These are phyloP conservation scores for Phyllostomus discolor DNA, from an alignment of 2,113 vertebrate genomes.

Conservation along the genomic window DNA sequence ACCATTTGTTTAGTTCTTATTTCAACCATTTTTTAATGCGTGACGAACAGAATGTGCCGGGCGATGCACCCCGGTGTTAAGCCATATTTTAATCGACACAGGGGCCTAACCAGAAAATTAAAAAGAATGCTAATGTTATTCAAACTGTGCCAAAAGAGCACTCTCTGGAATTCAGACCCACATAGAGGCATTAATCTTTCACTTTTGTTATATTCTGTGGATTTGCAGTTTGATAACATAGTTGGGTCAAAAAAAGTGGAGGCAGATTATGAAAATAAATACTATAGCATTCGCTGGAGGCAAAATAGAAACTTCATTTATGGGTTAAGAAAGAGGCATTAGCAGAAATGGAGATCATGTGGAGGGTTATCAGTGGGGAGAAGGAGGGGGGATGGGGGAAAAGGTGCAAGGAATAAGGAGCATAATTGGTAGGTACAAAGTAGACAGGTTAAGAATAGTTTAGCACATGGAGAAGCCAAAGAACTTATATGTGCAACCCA, in stretches of 20 bases:
- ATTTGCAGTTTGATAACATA: neutral
- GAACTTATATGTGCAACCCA: too few relatives aligned
- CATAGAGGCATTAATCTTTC: constrained; percentile 40
- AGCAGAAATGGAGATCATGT: too few relatives aligned
- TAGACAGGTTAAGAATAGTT: too few relatives aligned
- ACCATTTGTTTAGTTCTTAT: constrained; percentile 3
- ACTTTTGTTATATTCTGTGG: constrained; percentile 18
- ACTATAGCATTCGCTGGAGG: neutral
- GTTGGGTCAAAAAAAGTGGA: neutral
- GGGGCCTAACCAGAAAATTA: constrained; percentile 68
- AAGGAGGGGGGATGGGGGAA: too few relatives aligned
- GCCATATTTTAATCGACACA: constrained; percentile 59
- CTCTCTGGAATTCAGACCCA: constrained; percentile 58
- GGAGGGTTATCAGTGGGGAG: too few relatives aligned
- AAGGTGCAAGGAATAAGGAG: too few relatives aligned
- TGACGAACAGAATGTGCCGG: constrained; percentile 36
- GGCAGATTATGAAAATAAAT: constrained; percentile 5
- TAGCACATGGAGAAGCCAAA: too few relatives aligned
- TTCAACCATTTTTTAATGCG: constrained; percentile 39
- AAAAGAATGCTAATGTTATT: constrained; percentile 48
- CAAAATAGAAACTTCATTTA: neutral
- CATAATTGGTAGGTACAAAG: too few relatives aligned
- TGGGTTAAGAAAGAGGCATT: neutral
- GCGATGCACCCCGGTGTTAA: constrained; percentile 46
- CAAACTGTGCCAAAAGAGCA: constrained; percentile 41